phyloP scores from a whole-genome alignment of 2,113 vertebrate species.

The Caretta caretta region DNA sequence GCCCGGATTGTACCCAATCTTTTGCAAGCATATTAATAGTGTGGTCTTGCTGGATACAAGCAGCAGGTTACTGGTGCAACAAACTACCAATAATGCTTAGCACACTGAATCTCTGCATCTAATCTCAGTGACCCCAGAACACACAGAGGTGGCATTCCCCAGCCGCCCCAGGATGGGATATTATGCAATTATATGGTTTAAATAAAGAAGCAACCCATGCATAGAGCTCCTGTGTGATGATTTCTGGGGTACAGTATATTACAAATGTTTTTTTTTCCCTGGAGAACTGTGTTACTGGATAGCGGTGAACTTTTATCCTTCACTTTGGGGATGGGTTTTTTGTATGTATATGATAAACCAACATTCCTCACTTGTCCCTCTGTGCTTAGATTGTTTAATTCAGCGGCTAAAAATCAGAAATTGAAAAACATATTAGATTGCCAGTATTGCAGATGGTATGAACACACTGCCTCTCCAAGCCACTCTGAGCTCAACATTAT shows the following conservation, averaged over 20 bases:
- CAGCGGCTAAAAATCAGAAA: conserved; percentile 45
- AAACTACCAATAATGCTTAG: background rate
- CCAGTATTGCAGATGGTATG: background rate
- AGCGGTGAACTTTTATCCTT: background rate
- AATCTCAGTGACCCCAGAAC: background rate
- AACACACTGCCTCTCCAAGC: conserved; percentile 36
- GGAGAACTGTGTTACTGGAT: background rate
- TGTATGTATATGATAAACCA: background rate
- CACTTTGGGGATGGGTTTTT: accelerated
- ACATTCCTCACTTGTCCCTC: conserved; percentile 33
- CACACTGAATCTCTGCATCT: background rate
- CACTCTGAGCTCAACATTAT: background rate
- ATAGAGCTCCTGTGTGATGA: background rate
- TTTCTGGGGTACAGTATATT: background rate
- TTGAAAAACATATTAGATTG: conserved; percentile 40
- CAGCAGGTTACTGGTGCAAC: background rate
- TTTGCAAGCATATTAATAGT: background rate
- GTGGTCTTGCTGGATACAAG: background rate
- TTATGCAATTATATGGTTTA: background rate
- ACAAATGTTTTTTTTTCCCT: too few species aligned
- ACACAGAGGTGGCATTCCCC: background rate
- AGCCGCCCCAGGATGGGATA: background rate
- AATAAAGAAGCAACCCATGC: background rate
- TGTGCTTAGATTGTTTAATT: background rate
- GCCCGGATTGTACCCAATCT: background rate